Evolutionary conservation across 2,113 vertebrate genomes (phyloP).

Genomic region (Onychorhynchus coronatus): DNA sequence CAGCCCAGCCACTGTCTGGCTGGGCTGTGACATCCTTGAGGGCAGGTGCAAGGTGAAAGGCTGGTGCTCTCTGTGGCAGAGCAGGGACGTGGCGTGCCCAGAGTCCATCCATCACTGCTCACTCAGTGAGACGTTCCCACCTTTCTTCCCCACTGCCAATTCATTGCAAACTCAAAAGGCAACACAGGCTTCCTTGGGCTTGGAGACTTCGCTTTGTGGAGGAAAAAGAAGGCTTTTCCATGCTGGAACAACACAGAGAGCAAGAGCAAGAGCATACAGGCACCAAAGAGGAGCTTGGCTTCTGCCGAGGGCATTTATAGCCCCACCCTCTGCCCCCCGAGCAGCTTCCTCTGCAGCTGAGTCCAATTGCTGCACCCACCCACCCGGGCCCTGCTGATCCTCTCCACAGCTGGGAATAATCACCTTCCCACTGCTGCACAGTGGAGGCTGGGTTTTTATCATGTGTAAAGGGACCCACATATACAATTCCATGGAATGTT

Average conservation of each 20-base stretch:
- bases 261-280: background rate
- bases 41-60: background rate
- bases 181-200: rapidly evolving
- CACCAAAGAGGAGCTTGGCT: rapidly evolving
- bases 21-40: rapidly evolving
- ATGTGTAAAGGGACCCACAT: rapidly evolving
- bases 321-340: background rate
- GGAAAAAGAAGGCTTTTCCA: background rate
- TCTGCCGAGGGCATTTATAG: background rate
- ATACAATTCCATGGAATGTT: background rate
- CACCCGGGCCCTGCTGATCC: background rate
- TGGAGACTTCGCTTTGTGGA: too few relatives aligned
- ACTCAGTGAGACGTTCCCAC: background rate
- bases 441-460: rapidly evolving
- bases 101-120: rapidly evolving
- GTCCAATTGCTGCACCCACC: background rate
- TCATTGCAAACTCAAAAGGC: rapidly evolving
- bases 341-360: background rate
- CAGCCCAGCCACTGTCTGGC: rapidly evolving
- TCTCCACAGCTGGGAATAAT: background rate
- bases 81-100: rapidly evolving
- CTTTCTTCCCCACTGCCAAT: rapidly evolving
- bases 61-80: background rate
- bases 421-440: background rate
- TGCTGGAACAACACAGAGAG: background rate